phyloP scores from a whole-genome alignment of 2,113 vertebrate species.

The Xiphophorus couchianus region DNA sequence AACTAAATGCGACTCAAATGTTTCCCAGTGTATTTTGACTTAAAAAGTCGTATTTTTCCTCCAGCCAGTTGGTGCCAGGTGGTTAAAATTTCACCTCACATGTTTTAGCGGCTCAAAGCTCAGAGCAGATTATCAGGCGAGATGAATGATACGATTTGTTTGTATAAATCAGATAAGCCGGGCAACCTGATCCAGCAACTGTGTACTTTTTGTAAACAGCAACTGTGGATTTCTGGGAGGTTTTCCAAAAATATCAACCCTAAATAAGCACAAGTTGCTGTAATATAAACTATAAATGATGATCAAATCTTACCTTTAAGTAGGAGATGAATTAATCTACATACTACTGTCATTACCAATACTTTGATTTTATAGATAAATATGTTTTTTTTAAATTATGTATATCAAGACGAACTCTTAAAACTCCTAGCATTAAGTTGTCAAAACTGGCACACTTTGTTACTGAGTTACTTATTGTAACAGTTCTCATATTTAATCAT shows the following conservation, averaged over 20 bases:
- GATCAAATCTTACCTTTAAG: background rate
- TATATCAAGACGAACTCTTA: conserved; percentile 22
- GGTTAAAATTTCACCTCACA: conserved; percentile 43
- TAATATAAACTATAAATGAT: background rate
- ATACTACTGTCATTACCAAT: conserved; percentile 9
- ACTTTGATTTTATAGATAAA: conserved; percentile 9
- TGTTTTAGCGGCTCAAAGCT: conserved; percentile 4
- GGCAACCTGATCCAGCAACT: background rate
- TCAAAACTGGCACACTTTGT: conserved; percentile 28
- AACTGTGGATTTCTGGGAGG: background rate
- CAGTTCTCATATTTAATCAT: background rate
- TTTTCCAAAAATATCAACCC: conserved; percentile 17
- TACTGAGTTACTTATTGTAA: conserved; percentile 39
- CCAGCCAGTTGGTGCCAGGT: conserved; percentile 36
- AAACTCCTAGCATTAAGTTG: conserved; percentile 40
- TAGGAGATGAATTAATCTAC: background rate
- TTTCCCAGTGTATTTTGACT: too few species aligned
- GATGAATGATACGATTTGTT: background rate
- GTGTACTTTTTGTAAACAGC: background rate
- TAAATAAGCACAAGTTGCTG: background rate
- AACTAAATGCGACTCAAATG: too few species aligned
- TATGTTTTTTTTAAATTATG: background rate
- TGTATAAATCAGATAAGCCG: background rate
- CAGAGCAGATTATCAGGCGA: conserved; percentile 25
- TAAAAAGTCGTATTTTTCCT: too few species aligned